These are phyloP conservation scores for Lasius platythorax DNA, from an alignment of 2,888 invertebrate species.

Conservation along the genomic window DNA sequence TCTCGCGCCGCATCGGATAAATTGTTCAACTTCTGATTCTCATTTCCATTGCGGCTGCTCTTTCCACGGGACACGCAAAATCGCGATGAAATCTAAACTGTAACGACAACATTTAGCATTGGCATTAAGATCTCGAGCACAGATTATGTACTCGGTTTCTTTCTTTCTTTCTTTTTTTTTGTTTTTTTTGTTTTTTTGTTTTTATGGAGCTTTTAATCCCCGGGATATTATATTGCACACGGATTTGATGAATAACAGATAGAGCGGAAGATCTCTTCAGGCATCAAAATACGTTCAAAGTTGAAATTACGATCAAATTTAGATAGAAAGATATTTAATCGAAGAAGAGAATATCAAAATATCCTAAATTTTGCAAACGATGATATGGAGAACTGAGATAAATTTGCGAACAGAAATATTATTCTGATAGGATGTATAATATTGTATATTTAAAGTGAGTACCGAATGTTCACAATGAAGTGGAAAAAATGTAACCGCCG, in stretches of 20 bases:
- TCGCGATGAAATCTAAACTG: slow-evolving; percentile 65
- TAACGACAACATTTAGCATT: slow-evolving; percentile 72
- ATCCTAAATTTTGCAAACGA: background rate
- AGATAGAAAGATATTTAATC: background rate
- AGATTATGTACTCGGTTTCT: slow-evolving; percentile 31
- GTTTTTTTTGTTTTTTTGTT: too few relatives aligned
- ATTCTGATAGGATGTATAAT: slow-evolving; percentile 1
- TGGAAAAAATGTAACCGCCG: slow-evolving; percentile 9
- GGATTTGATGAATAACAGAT: background rate
- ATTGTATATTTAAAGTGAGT: background rate
- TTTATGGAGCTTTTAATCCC: background rate
- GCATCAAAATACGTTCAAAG: background rate
- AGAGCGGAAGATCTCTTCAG: background rate
- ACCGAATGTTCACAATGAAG: background rate
- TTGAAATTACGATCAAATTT: background rate
- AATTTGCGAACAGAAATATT: slow-evolving; percentile 7
- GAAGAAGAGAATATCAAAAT: background rate
- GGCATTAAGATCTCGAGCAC: slow-evolving; percentile 63
- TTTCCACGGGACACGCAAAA: slow-evolving; percentile 38
- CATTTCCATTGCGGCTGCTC: slow-evolving; percentile 35
- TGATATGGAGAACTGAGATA: background rate
- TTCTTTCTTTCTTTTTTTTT: too few relatives aligned
- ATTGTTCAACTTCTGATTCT: slow-evolving; percentile 48
- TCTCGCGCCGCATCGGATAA: slow-evolving; percentile 20
- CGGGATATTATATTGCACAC: background rate